phyloP scores from a whole-genome alignment of 2,888 invertebrate genomes.

The Drosophila putrida region DNA sequence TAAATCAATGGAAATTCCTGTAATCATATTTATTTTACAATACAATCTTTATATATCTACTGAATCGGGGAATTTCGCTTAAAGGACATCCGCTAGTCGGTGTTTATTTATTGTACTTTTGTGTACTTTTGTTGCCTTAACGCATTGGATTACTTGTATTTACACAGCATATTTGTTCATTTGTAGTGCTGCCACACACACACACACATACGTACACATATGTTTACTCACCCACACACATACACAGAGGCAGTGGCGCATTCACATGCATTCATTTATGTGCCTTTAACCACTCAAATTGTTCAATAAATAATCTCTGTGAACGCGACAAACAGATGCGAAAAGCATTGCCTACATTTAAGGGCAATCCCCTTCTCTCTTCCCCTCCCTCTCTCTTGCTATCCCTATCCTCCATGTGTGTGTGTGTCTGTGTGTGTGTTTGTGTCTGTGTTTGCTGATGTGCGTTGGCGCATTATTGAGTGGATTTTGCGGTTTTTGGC shows the following conservation, averaged over 20 bases:
- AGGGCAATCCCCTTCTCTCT: slow-evolving; percentile 17
- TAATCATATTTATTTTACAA: too few species aligned
- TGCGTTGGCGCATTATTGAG: slow-evolving; percentile 72
- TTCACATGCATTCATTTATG: slow-evolving; percentile 46
- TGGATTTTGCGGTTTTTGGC: slow-evolving; percentile 75
- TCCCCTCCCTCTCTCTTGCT: neutral
- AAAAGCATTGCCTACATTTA: slow-evolving; percentile 65
- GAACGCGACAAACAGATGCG: slow-evolving; percentile 50
- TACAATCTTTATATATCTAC: too few species aligned
- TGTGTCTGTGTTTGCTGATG: slow-evolving; percentile 28
- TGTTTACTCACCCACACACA: neutral
- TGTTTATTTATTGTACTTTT: neutral
- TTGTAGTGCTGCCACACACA: slow-evolving; percentile 24
- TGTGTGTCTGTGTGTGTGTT: slow-evolving; percentile 11
- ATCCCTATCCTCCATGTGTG: neutral
- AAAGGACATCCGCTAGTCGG: neutral
- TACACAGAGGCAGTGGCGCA: slow-evolving; percentile 10
- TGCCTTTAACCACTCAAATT: slow-evolving; percentile 57
- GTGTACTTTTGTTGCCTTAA: slow-evolving; percentile 16
- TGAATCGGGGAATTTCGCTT: too few species aligned
- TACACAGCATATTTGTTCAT: slow-evolving; percentile 38
- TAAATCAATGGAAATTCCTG: too few species aligned
- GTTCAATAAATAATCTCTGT: slow-evolving; percentile 71
- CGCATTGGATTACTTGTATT: slow-evolving; percentile 32
- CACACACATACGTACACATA: neutral